phyloP scores from a whole-genome alignment of 2,888 invertebrate species.

The Nomada fabriciana region DNA sequence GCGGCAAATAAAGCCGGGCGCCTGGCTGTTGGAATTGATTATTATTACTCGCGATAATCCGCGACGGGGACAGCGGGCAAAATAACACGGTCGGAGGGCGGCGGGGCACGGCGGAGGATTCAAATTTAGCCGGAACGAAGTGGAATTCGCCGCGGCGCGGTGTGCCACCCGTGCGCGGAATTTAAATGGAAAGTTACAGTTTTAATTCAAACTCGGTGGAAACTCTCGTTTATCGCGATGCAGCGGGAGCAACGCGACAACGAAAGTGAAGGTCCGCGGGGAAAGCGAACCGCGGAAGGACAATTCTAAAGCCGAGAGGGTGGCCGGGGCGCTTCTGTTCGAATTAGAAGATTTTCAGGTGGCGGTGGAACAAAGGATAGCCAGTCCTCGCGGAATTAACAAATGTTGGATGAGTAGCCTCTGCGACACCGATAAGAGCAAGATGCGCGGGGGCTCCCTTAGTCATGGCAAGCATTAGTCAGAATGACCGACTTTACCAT shows the following conservation, averaged over 20 bases:
- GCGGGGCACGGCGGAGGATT: constrained; percentile 20
- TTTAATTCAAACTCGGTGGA: constrained; percentile 58
- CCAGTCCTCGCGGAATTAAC: no score
- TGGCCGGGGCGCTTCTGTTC: no score
- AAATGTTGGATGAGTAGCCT: no score
- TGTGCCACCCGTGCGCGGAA: constrained; percentile 35
- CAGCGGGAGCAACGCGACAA: constrained; percentile 31
- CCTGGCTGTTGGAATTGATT: constrained; percentile 60
- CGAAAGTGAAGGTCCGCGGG: constrained; percentile 43
- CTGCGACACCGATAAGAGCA: no score
- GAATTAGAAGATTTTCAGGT: no score
- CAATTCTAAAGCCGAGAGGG: constrained; percentile 11
- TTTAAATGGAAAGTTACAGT: constrained; percentile 64
- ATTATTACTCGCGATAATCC: constrained; percentile 62
- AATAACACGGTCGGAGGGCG: constrained; percentile 17
- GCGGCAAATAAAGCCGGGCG: constrained; percentile 4
- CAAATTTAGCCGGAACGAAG: constrained; percentile 59
- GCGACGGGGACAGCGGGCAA: constrained; percentile 21
- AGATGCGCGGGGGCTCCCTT: no score
- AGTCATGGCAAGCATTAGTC: no score
- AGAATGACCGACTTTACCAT: no score
- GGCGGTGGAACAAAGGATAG: no score
- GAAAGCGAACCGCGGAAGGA: neutral
- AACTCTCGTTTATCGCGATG: constrained; percentile 52
- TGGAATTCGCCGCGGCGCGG: constrained; percentile 20